Base-by-base conservation (phyloP, 2,113 vertebrate genomes). In the Cololabis saira region DNA sequence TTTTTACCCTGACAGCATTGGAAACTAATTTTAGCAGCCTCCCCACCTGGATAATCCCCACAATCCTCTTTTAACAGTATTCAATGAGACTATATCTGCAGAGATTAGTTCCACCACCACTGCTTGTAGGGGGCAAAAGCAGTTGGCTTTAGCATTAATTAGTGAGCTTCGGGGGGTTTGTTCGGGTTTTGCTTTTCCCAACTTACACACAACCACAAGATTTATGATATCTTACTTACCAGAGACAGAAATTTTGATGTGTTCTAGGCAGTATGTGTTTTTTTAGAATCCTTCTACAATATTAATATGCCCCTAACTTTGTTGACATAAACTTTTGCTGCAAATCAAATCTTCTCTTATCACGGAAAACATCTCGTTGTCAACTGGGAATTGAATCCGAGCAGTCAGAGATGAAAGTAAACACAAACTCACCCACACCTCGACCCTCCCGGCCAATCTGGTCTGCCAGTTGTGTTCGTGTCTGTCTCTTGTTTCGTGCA, bases 381-480 rank as follows among this genome's bases (percentile, higher is more conserved):
- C 33, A 11, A 37, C 33, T 11, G 33, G 33, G 33, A 37, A 11
- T 11, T 37, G 33, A 37, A 37, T 18, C 17, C 17, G 18, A 74
- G 51, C 21, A 54, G 57, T 52, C 45, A 44, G 24, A 54, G 61
- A 51, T 57, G 33, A 54, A 70, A 22, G 40, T 42, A 16, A 61
- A 62, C 1, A 1, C 5, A 45, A 44, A 48, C 18, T 19, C 18
- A 33, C n/a, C 42, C 13, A 61, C 11, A 15, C 10, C 15, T 17
- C 24, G 19, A 64, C 42, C 58, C 44, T 43, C 18, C 45, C 21
- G 27, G 42, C 53, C 40, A 50, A 18, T 19, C 53, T 5, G 17
- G 15, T 11, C 60, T 42, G 43, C 22, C 51, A 37, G 19, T 52
- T 47, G 40, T 44, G 37, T 16, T 22, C 12, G 12, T 22, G n/a